A percentile compares a stretch with the other conserved stretches of the same genome.
phyloP scores from a whole-genome alignment of 2,797 vertebrate genomes.

The Eulemur coronatus region DNA sequence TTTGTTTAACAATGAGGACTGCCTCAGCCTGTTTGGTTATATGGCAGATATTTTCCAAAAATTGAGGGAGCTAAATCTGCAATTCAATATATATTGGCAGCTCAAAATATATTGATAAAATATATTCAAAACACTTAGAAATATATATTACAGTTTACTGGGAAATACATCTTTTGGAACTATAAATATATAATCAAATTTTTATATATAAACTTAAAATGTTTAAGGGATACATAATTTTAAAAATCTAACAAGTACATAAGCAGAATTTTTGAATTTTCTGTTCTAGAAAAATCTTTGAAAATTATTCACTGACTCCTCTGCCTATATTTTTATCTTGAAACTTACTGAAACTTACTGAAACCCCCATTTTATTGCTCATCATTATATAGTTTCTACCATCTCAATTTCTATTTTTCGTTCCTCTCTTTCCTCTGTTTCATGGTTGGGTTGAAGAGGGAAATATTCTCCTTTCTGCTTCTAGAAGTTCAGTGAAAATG shows the following conservation, averaged over 20 bases:
- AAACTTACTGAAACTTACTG: not conserved
- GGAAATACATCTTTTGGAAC: not conserved
- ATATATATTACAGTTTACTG: not conserved
- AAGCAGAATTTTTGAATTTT: not conserved
- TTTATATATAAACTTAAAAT: not conserved
- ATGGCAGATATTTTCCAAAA: not conserved
- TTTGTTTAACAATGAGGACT: not conserved
- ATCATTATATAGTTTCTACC: not conserved
- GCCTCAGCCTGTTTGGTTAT: not conserved
- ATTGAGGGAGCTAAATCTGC: not conserved
- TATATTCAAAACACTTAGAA: not conserved
- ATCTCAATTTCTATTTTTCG: not conserved
- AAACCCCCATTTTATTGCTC: not conserved
- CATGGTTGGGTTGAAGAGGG: not conserved
- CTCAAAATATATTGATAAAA: conserved; percentile 33
- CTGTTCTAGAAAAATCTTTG: not conserved
- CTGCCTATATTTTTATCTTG: not conserved
- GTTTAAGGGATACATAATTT: not conserved
- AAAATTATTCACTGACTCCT: not conserved
- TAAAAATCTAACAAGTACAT: not conserved
- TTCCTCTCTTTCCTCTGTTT: not conserved
- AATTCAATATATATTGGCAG: not conserved
- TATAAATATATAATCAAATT: not conserved
- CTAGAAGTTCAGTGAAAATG: not conserved
- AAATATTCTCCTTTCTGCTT: not conserved